Evolutionary conservation across 2,888 invertebrate species (phyloP), one percentile per base, ranked within the genome.

Genomic region (Cephalotes varians): DNA sequence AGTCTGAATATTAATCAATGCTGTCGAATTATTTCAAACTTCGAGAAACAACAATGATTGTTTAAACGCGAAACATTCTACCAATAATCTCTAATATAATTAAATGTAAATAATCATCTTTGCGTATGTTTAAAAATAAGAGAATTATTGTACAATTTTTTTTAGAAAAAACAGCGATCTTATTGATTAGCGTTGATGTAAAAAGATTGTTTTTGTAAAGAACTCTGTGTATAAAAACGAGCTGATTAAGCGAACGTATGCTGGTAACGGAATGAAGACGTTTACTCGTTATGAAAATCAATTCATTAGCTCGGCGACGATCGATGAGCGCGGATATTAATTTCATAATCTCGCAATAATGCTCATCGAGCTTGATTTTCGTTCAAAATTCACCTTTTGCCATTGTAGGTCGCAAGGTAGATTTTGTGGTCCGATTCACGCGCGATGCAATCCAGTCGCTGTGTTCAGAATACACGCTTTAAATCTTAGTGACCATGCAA

Each of bases 351-450:
- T 40, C 31, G 18, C 34, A 47, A 62, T 60, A 74, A 47, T 44
- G n/a, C 15, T 18, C 40, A 12, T 4, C 34, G 44, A 49, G 21
- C 73, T 81, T 62, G 58, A 73, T n/a, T n/a, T n/a, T n/a, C n/a
- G n/a, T n/a, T n/a, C n/a, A n/a, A n/a, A n/a, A n/a, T n/a, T n/a
- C n/a, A n/a, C n/a, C n/a, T 62, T 83, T 62, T 9, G 40, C 15
- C 10, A 56, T 54, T 49, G 69, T 51, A 62, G 54, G 72, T 72
- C 62, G 54, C 64, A 21, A 31, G 62, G n/a, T 87, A 60, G 74
- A 87, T 87, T 85, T 85, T 81, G 83, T 74, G 74, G 54, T 56
- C 60, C 80, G 25, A 81, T 73, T 85, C 79, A 47, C 18, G 69
- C 71, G 49, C 40, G 67, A 76, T 58, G 10, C 12, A 60, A 60